Evolutionary conservation across 1,140 invertebrate species (phyloP).

Genomic region (Coelopa frigida): DNA sequence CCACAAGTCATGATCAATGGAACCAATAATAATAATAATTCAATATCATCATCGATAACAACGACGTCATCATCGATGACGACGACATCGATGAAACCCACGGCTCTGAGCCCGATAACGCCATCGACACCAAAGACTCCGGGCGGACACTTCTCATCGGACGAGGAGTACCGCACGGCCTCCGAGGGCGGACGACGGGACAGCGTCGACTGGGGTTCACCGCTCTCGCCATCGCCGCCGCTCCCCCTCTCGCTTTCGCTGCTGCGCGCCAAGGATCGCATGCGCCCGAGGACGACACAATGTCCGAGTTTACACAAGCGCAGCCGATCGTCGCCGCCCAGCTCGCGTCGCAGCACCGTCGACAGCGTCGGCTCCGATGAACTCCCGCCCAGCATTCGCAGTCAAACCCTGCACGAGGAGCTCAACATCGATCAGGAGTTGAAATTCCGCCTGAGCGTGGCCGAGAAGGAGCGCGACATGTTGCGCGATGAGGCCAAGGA

Average conservation of each 20-base stretch:
- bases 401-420: slow-evolving; percentile 48
- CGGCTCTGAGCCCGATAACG: slow-evolving; percentile 29
- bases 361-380: slow-evolving; percentile 59
- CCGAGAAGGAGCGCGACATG: slow-evolving; percentile 62
- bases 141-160: slow-evolving; percentile 64
- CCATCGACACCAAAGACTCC: slow-evolving; percentile 57
- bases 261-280: slow-evolving; percentile 64
- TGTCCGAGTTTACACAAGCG: slow-evolving; percentile 52
- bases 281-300: slow-evolving; percentile 51
- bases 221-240: slow-evolving; percentile 65
- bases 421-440: slow-evolving; percentile 38
- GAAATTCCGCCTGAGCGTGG: slow-evolving; percentile 30
- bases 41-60: too few relatives aligned
- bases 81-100: slow-evolving; percentile 12
- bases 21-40: too few relatives aligned
- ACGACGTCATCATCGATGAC: slow-evolving; percentile 18
- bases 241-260: slow-evolving; percentile 63
- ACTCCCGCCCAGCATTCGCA: slow-evolving; percentile 33
- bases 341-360: slow-evolving; percentile 57
- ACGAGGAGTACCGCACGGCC: slow-evolving; percentile 78
- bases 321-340: slow-evolving; percentile 57
- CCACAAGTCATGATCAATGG: slow-evolving; percentile 26
- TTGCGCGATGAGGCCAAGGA: slow-evolving; percentile 55
- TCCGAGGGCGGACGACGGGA: slow-evolving; percentile 64
- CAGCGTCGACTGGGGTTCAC: slow-evolving; percentile 57